A percentile compares a stretch with the other conserved stretches of the same genome.
Conservation (phyloP, 2,888 invertebrate genomes). For the Arge pagana region DNA sequence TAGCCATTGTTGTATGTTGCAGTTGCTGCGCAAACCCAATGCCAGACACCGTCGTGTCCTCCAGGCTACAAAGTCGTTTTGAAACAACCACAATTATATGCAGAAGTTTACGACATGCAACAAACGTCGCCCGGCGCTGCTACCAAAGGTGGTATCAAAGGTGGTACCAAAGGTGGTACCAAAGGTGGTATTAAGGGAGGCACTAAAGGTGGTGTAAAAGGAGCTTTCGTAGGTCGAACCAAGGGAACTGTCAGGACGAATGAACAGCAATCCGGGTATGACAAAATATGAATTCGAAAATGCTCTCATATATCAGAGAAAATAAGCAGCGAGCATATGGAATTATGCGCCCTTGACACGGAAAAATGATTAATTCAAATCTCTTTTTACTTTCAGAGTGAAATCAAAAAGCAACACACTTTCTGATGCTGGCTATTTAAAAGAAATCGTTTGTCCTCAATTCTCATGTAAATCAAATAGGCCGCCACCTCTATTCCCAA, state of each 20-base stretch:
- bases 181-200: constrained; percentile 33
- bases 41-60: constrained; percentile 60
- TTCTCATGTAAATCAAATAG: constrained; percentile 63
- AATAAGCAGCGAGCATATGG: too few species aligned
- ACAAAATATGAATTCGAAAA: too few species aligned
- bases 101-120: constrained; percentile 13
- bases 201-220: constrained; percentile 1
- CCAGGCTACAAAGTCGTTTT: constrained; percentile 60
- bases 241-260: not conserved
- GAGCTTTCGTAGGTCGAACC: not conserved
- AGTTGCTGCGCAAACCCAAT: constrained; percentile 48
- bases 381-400: too few species aligned
- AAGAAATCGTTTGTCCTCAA: constrained; percentile 59
- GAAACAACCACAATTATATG: constrained; percentile 34
- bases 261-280: too few species aligned
- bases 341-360: too few species aligned
- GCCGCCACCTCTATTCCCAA: constrained; percentile 58
- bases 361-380: too few species aligned
- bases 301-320: too few species aligned
- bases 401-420: too few species aligned
- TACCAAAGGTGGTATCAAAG: constrained; percentile 54
- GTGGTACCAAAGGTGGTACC: constrained; percentile 47
- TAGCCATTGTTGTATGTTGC: constrained; percentile 16
- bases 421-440: constrained; percentile 45
- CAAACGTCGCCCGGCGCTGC: constrained; percentile 36